Base-by-base conservation (phyloP, 2,797 vertebrate species). In the Pseudochaenichthys georgianus region DNA sequence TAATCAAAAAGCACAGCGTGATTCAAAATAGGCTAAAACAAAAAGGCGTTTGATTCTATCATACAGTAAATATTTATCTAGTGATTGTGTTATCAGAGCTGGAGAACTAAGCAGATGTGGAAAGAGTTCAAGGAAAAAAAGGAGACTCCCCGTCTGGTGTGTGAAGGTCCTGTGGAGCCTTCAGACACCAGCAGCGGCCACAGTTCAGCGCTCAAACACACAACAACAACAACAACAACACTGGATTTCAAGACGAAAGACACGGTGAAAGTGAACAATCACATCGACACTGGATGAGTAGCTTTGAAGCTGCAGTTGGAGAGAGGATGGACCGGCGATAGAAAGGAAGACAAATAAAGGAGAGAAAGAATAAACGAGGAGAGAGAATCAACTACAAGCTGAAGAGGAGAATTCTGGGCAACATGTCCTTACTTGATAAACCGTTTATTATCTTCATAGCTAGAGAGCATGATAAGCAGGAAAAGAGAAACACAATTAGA, bases 401-500 rank as follows among this genome's bases (percentile, higher is more conserved):
- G 90, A 86, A 59, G 85, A 89, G 78, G 75, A 95, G 95, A 96
- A 92, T 96, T 97, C 96, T 97, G 95, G 95, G 95, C 95, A 96
- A 97, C 95, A 94, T 95, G 95, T 95, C 96, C 98, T 99, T 99
- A 99, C 98, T 99, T 99, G 98, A 99, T 98, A 97, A 99, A 99
- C 95, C 95, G 97, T 96, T 99, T 99, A 99, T 99, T 99, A 99
- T 99, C 98, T 98, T 99, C 98, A 99, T 99, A 99, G 97, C 98
- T 99, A 99, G 97, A 97, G 95, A 97, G 97, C 96, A 95, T 97
- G 97, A 98, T 96, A 96, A 97, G 97, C 97, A 96, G 96, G 97
- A 88, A 97, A 95, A 99, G 96, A 99, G 96, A 99, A 96, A 98
- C 95, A 98, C 96, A 98, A 96, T 98, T 98, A 98, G 96, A 96